These are phyloP conservation scores for Agelas oroides DNA, from an alignment of 37 sponge, comb jelly and placozoan species.

Conservation along the genomic window DNA sequence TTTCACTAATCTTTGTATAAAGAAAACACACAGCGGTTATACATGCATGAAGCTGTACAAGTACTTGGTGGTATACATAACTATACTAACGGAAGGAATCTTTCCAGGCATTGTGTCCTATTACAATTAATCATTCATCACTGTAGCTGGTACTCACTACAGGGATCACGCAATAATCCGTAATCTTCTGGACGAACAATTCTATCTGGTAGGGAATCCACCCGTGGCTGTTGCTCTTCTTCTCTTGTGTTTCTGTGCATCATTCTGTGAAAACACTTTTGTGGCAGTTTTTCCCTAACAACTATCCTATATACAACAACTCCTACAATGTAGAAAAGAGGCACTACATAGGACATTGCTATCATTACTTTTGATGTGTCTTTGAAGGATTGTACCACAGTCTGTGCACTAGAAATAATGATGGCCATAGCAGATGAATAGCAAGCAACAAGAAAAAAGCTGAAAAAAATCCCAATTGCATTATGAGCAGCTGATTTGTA, in stretches of 20 bases:
- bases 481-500: background rate
- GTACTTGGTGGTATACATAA: too few species aligned
- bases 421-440: background rate
- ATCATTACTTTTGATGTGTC: too few species aligned
- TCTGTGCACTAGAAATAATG: background rate
- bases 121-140: too few species aligned
- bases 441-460: background rate
- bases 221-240: background rate
- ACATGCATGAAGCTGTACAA: too few species aligned
- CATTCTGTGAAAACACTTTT: too few species aligned
- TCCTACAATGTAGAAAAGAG: slow-evolving; percentile 4
- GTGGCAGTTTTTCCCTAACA: background rate
- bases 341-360: background rate
- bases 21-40: too few species aligned
- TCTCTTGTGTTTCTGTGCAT: background rate
- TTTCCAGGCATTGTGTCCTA: too few species aligned
- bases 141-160: too few species aligned
- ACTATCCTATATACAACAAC: background rate
- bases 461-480: background rate
- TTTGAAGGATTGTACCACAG: too few species aligned
- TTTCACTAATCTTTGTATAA: too few species aligned
- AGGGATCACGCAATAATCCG: too few species aligned
- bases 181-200: background rate
- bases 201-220: background rate
- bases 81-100: too few species aligned